A percentile compares a stretch with the other conserved stretches of the same genome.
phyloP scores from a whole-genome alignment of 2,888 invertebrate genomes.

The Leuctra nigra region DNA sequence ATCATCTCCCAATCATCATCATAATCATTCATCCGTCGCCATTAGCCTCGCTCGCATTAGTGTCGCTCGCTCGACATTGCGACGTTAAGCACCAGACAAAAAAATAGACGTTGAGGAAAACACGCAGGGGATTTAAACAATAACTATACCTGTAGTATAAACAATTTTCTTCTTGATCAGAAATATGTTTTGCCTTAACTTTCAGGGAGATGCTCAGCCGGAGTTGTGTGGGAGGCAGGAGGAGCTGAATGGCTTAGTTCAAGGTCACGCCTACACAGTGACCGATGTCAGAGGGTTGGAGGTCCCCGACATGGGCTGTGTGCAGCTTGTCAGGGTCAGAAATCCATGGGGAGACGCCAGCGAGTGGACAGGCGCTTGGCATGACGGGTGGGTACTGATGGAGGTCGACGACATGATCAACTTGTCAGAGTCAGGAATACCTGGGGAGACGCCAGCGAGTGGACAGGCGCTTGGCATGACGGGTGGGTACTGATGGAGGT shows the following conservation, averaged over 20 bases:
- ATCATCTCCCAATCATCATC: too few species aligned
- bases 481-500: too few species aligned
- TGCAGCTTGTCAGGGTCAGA: slow-evolving; percentile 39
- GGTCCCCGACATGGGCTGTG: slow-evolving; percentile 25
- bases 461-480: slow-evolving; percentile 44
- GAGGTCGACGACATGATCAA: slow-evolving; percentile 34
- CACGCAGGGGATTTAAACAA: too few species aligned
- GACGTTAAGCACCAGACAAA: too few species aligned
- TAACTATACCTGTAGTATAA: too few species aligned
- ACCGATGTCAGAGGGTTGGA: slow-evolving; percentile 38
- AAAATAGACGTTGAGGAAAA: too few species aligned
- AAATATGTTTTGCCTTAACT: too few species aligned
- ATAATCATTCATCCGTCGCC: too few species aligned
- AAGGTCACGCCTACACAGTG: slow-evolving; percentile 44
- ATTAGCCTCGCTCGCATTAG: too few species aligned
- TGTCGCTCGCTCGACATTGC: too few species aligned
- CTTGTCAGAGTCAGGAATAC: slow-evolving; percentile 42
- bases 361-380: slow-evolving; percentile 45
- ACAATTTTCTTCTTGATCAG: too few species aligned
- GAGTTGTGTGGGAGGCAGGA: slow-evolving; percentile 34
- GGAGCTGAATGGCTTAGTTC: slow-evolving; percentile 39
- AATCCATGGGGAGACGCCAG: slow-evolving; percentile 44
- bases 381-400: slow-evolving; percentile 34
- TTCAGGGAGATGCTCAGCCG: neutral
- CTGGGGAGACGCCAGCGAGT: slow-evolving; percentile 44